Base-by-base conservation (phyloP, 2,113 vertebrate genomes). In the Ia io region DNA sequence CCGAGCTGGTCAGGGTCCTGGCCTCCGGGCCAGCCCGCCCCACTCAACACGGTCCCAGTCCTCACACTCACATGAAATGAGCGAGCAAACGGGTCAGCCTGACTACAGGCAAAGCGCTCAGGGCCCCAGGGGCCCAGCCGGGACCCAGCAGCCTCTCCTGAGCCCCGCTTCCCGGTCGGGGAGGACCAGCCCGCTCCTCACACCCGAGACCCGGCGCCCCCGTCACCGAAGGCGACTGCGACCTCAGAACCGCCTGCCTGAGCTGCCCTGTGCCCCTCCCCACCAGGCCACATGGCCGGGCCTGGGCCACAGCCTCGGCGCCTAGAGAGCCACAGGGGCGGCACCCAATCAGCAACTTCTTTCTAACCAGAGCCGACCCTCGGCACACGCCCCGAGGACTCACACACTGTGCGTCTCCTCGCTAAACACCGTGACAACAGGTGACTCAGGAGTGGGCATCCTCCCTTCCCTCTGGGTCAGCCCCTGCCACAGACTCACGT, bases 311-410 rank as follows among this genome's bases (percentile, higher is more conserved):
- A 16, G 93, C 92, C 83, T 78, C 79, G 25, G 65, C 90, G 85
- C 61, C 82, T 65, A 84, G 95, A 97, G 93, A 94, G 69, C 71
- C 77, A 91, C 93, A 88, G 96, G 83, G 97, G 79, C 91, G 67
- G 63, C n/a, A 95, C 32, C 61, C 76, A 51, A 80, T 59, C 37
- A 51, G 91, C 49, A 53, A 79, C 42, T 90, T 93, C 70, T 63
- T 91, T 51, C 76, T 17, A 67, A 88, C 94, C 90, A 2, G 42
- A 49, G 49, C 37, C 65, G 59, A 85, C 47, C 74, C 91, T 88
- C 40, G 40, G 88, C 49, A 37, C 93, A 95, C 63, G 95, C 95
- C 84, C 96, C 96, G 90, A 18, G 17, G 84, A 71, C 86, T 76
- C 91, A 56, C 88, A 95, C 25, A 30, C 28, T 16, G 61, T 59